Conservation (phyloP, 2,113 vertebrate genomes). For the Lanius ludovicianus region DNA sequence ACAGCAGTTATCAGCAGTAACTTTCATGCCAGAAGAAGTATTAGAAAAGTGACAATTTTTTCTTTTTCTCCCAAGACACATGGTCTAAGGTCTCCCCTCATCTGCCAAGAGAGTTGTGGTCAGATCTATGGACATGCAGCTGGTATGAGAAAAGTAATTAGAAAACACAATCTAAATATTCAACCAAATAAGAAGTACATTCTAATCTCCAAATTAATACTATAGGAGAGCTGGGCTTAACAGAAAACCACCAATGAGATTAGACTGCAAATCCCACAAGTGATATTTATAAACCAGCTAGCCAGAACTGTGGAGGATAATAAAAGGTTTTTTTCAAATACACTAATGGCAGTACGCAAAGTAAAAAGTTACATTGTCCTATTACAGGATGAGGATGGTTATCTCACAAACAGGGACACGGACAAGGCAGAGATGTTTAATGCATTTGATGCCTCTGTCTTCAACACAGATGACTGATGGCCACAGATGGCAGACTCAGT, state of each 20-base stretch:
- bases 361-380: background rate
- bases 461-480: background rate
- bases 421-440: background rate
- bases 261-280: background rate
- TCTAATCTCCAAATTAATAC: background rate
- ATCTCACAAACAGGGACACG: background rate
- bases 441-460: background rate
- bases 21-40: background rate
- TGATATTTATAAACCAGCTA: background rate
- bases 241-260: background rate
- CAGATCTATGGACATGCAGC: background rate
- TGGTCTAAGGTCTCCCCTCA: background rate
- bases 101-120: background rate
- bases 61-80: background rate
- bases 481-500: background rate
- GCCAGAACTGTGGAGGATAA: background rate
- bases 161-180: background rate
- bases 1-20: background rate
- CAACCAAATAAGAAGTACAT: background rate
- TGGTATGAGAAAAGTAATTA: background rate
- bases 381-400: background rate
- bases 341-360: rapidly evolving
- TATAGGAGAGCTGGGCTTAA: background rate
- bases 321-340: background rate
- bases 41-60: background rate